These are phyloP conservation scores for Sciaenops ocellatus DNA, from an alignment of 2,797 vertebrate species.

Conservation along the genomic window DNA sequence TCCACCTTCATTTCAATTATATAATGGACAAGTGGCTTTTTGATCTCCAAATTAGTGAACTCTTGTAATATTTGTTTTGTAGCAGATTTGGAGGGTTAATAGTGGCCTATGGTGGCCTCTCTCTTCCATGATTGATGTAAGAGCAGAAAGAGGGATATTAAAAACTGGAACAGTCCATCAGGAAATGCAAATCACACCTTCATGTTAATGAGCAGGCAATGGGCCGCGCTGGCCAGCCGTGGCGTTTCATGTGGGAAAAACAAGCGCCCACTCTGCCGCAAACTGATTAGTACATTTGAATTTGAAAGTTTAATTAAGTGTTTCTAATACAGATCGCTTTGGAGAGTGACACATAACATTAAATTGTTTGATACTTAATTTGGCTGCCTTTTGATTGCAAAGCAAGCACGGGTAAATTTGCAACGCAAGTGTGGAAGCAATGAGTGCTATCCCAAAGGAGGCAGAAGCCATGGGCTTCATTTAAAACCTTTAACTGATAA, in stretches of 20 bases:
- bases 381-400: slow-evolving; percentile 87
- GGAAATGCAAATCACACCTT: slow-evolving; percentile 94
- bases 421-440: slow-evolving; percentile 72
- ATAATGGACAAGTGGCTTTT: slow-evolving; percentile 99
- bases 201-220: slow-evolving; percentile 90
- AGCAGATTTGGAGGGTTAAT: slow-evolving; percentile 98
- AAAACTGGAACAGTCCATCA: slow-evolving; percentile 91
- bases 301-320: slow-evolving; percentile 94
- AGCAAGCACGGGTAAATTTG: slow-evolving; percentile 65
- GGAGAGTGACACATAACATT: slow-evolving; percentile 90
- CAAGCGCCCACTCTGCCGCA: slow-evolving; percentile 80
- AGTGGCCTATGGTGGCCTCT: slow-evolving; percentile 94
- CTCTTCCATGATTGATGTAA: slow-evolving; percentile 92
- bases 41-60: slow-evolving; percentile 99
- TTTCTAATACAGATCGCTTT: slow-evolving; percentile 90
- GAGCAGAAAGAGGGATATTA: slow-evolving; percentile 87
- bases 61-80: slow-evolving; percentile 99
- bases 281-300: slow-evolving; percentile 86
- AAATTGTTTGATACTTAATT: slow-evolving; percentile 92
- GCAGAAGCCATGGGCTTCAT: slow-evolving; percentile 82
- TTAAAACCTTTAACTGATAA: slow-evolving; percentile 89
- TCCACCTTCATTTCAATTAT: slow-evolving; percentile 99
- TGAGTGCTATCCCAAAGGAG: slow-evolving; percentile 86
- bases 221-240: slow-evolving; percentile 82
- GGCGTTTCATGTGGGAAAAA: slow-evolving; percentile 86